Evolutionary conservation across 2,888 invertebrate species (phyloP), one percentile per base, ranked within the genome.

Genomic region (Polymixis flavicincta): DNA sequence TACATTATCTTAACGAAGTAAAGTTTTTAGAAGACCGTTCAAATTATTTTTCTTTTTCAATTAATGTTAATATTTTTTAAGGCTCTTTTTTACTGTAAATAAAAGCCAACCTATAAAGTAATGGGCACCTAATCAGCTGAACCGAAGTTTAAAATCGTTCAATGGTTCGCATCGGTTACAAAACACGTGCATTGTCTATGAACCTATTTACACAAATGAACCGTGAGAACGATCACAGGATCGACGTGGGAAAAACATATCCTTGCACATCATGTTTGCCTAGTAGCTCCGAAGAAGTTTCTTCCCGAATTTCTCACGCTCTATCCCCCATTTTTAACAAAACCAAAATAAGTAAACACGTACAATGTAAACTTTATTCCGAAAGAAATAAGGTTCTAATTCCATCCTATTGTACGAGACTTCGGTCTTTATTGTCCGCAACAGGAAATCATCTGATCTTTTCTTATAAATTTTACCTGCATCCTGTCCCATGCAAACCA

Each of bases 301-400:
- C 93, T 95, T 95, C 95, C 96, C 94, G 95, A 96, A 96, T 95
- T 96, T 96, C 96, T 96, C 96, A 96, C 96, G 96, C 92, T 96
- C 92, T 91, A 92, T 92, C 91, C 92, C 92, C 88, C 90, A 92
- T 94, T 94, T 93, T 93, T 93, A 92, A 92, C 91, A 92, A 92
- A 93, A 92, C 92, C 90, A 92, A 88, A 89, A 90, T 89, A 83
- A 79, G 78, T 55, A 19, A 54, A 71, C 13, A 28, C 80, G 48
- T 48, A 50, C 45, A 89, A 86, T 88, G 48, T 89, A 66, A 79
- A 78, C 90, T 86, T 84, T 92, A 90, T 25, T 0, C 0, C 0
- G 0, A 32, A 0, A 0, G 2, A 0, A 0, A 69, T 88, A 92
- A 85, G 80, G 88, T 80, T 85, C 59, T 85, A 85, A 87, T 82